A percentile compares a stretch with the other conserved stretches of the same genome.
Evolutionary conservation across 2,797 vertebrate genomes (phyloP).

Genomic region (Hemitrygon akajei): DNA sequence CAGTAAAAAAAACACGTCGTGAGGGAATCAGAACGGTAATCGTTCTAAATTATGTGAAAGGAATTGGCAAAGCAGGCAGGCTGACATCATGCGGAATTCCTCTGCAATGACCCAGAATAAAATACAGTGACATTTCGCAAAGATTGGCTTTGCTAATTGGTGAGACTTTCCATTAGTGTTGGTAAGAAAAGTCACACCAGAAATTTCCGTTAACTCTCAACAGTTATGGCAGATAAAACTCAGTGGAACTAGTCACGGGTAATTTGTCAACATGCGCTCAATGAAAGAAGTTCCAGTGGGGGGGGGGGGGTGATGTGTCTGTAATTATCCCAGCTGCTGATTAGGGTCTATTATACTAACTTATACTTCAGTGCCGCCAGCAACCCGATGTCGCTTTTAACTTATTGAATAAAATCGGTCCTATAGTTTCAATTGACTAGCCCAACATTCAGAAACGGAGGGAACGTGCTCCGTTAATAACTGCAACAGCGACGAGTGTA

Average conservation of each 20-base stretch:
- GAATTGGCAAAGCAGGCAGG: conserved; percentile 39
- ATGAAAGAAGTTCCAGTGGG: conserved; percentile 43
- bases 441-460: neutral
- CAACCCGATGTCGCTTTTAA: neutral
- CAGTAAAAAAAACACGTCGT: neutral
- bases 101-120: conserved; percentile 52
- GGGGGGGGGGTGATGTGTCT: conserved; percentile 40
- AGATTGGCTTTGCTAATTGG: conserved; percentile 49
- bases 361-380: neutral
- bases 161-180: conserved; percentile 44
- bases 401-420: neutral
- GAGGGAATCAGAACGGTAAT: neutral
- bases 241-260: conserved; percentile 39
- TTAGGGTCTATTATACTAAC: conserved; percentile 38
- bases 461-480: neutral
- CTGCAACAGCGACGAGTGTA: neutral
- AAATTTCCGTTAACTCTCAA: conserved; percentile 26
- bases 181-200: conserved; percentile 42
- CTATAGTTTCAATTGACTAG: neutral
- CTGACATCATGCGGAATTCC: conserved; percentile 47
- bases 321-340: conserved; percentile 33
- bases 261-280: conserved; percentile 45
- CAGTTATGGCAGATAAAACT: conserved; percentile 41
- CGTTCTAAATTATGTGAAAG: conserved; percentile 22
- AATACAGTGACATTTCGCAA: conserved; percentile 46